phyloP scores from a whole-genome alignment of 1,140 invertebrate species.

The Bombus sylvicola region DNA sequence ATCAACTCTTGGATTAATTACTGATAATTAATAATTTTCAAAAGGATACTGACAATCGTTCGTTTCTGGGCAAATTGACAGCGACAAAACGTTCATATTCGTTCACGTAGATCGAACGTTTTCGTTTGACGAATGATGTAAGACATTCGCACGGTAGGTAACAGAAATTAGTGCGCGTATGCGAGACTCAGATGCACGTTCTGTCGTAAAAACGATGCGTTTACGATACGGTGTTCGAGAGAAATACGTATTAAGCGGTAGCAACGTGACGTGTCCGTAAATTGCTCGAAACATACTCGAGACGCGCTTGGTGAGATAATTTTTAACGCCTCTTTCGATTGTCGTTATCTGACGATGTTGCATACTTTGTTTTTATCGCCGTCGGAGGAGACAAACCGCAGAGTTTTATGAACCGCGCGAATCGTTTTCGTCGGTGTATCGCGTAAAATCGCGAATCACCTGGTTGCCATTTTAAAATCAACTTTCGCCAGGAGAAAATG shows the following conservation, averaged over 20 bases:
- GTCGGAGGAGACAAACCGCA: neutral
- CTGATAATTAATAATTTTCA: too few relatives aligned
- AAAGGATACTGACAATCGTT: too few relatives aligned
- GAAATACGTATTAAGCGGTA: neutral
- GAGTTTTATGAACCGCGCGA: neutral
- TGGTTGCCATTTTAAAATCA: neutral
- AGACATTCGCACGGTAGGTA: too few relatives aligned
- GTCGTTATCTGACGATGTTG: conserved; percentile 32
- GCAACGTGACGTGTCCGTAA: neutral
- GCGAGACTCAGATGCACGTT: too few relatives aligned
- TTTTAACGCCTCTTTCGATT: conserved; percentile 38
- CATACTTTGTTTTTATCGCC: conserved; percentile 18
- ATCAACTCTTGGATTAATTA: too few relatives aligned
- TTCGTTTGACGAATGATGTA: too few relatives aligned
- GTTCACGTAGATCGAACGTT: too few relatives aligned
- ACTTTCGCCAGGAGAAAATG: neutral
- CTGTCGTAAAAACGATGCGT: neutral
- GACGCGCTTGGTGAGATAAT: conserved; percentile 31
- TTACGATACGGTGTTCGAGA: neutral
- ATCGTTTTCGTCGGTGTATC: neutral
- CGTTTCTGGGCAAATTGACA: too few relatives aligned
- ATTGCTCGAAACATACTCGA: conserved; percentile 26
- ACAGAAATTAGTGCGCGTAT: too few relatives aligned
- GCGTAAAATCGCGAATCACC: too few relatives aligned
- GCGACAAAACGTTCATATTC: too few relatives aligned